These are phyloP conservation scores for Scaptomyza hsui DNA, from an alignment of 1,140 invertebrate genomes.

Conservation along the genomic window DNA sequence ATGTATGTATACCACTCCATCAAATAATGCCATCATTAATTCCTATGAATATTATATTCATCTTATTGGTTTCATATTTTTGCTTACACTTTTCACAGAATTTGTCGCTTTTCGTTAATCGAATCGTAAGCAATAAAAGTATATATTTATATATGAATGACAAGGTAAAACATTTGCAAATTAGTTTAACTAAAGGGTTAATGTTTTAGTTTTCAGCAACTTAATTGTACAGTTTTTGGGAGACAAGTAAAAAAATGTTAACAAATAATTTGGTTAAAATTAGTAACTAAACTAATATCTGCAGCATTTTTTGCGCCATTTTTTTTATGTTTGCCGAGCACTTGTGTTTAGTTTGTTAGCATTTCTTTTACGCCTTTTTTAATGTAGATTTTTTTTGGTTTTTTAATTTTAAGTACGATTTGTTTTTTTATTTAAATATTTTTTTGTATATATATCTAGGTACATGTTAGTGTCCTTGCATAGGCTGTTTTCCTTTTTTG, in stretches of 20 bases:
- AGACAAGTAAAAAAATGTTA: constrained; percentile 32
- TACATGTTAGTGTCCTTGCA: constrained; percentile 81
- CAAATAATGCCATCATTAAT: constrained; percentile 25
- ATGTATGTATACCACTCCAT: constrained; percentile 21
- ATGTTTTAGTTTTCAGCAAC: constrained; percentile 12
- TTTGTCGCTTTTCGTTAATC: constrained; percentile 25
- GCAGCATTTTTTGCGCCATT: constrained; percentile 50
- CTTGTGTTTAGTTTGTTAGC: constrained; percentile 67
- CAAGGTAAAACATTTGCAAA: constrained; percentile 6
- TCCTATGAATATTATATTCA: constrained; percentile 23
- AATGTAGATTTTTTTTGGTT: constrained; percentile 29
- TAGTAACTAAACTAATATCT: constrained; percentile 62
- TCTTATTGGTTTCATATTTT: constrained; percentile 30
- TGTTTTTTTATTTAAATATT: constrained; percentile 39
- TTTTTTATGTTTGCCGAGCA: constrained; percentile 47
- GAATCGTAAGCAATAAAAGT: constrained; percentile 7
- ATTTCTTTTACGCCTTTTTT: constrained; percentile 25
- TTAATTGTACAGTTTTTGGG: constrained; percentile 3
- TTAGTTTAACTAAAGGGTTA: constrained; percentile 15
- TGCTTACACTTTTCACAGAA: constrained; percentile 32
- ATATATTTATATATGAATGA: background rate
- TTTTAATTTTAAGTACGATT: constrained; percentile 25
- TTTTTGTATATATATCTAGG: constrained; percentile 78
- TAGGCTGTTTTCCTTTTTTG: constrained; percentile 61
- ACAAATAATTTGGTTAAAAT: constrained; percentile 35